Evolutionary conservation across 1,140 invertebrate species (phyloP).

Genomic region (Eupristina koningsbergeri): DNA sequence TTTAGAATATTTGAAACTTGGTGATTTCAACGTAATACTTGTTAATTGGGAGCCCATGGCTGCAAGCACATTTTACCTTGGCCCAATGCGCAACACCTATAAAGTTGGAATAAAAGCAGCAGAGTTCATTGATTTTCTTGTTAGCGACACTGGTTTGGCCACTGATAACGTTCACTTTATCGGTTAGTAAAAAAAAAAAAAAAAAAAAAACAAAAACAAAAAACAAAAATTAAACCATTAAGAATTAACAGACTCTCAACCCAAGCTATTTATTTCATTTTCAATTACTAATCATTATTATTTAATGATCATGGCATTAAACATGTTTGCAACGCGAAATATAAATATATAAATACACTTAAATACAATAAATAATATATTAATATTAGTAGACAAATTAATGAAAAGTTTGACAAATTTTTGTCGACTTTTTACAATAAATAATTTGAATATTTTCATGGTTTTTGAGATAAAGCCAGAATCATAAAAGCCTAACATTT

Average conservation of each 20-base stretch:
- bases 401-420: not conserved
- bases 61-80: constrained; percentile 78
- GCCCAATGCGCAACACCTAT: constrained; percentile 77
- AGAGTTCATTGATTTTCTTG: constrained; percentile 76
- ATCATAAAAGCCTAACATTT: no score
- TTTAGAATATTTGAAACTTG: constrained; percentile 75
- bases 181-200: constrained; percentile 61
- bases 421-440: no score
- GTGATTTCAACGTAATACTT: constrained; percentile 78
- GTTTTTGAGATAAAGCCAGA: not conserved
- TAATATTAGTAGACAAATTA: not conserved
- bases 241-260: no score
- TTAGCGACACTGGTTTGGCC: constrained; percentile 72
- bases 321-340: not conserved
- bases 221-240: not conserved
- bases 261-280: no score
- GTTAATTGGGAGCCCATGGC: constrained; percentile 80
- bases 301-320: not conserved
- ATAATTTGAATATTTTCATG: not conserved
- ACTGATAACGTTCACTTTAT: constrained; percentile 78
- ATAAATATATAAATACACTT: not conserved
- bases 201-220: not conserved
- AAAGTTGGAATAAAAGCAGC: constrained; percentile 78
- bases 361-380: not conserved
- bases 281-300: no score